These are phyloP conservation scores for Apis laboriosa DNA, from an alignment of 1,140 invertebrate species.

Conservation along the genomic window DNA sequence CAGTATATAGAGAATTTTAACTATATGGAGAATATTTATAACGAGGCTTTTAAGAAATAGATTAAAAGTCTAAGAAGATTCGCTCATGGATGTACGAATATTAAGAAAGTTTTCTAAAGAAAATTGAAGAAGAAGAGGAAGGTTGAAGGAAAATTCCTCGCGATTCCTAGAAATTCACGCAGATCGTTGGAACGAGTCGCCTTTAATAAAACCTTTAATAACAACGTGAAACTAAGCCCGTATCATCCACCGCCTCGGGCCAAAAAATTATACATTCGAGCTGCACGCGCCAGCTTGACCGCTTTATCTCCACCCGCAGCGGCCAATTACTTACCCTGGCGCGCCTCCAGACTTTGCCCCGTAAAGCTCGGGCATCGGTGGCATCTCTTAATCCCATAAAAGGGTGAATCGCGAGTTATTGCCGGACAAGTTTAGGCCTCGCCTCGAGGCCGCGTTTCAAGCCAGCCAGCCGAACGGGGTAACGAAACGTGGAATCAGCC, in stretches of 20 bases:
- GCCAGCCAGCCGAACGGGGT: not conserved
- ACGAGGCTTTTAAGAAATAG: no score
- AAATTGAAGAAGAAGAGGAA: no score
- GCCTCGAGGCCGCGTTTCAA: not conserved
- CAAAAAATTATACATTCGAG: slow-evolving; percentile 36
- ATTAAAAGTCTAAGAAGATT: no score
- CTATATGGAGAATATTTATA: no score
- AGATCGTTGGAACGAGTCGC: not conserved
- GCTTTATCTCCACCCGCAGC: slow-evolving; percentile 4
- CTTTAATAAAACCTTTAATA: not conserved
- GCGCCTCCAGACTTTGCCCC: slow-evolving; percentile 18
- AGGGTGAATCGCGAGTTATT: slow-evolving; percentile 30
- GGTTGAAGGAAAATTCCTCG: no score
- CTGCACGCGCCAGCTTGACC: slow-evolving; percentile 1
- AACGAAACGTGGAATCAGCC: slow-evolving; percentile 20
- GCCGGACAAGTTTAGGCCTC: slow-evolving; percentile 7
- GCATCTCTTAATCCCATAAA: slow-evolving; percentile 40
- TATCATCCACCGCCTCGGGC: not conserved
- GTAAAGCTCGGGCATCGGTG: slow-evolving; percentile 33
- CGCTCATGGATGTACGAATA: no score
- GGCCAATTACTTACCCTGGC: slow-evolving; percentile 47
- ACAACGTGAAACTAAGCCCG: not conserved
- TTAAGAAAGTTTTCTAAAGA: no score
- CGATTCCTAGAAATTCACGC: no score
- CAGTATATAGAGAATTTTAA: no score